Base-by-base conservation (phyloP, 2,888 invertebrate genomes). In the Rugalucina vietnamica region DNA sequence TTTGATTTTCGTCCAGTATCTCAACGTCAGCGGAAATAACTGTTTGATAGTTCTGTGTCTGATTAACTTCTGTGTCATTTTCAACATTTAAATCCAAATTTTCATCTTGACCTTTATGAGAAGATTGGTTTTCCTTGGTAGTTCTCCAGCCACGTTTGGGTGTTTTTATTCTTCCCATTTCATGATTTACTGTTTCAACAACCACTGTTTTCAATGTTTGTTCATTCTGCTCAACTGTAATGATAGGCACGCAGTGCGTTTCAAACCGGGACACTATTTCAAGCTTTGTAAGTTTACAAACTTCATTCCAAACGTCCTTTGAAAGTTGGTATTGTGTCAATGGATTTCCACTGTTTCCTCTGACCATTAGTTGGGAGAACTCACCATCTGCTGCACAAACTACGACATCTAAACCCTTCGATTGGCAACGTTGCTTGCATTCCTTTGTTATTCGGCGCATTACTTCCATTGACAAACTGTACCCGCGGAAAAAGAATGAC, bases 401-500 rank as follows among this genome's bases (percentile, higher is more conserved):
- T 5, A 49, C 27, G 1, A 81, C 29, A 75, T 80, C 80, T 18
- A 81, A 18, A 8, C 72, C 76, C 18, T 76, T 57, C 2, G 50
- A 29, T 4, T 37, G 4, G 49, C 73, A 79, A 18, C 8, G 12
- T 18, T 57, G 21, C 34, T 74, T 75, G n/a, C 75, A 76, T 1
- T 79, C 39, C 21, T 76, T 76, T 18, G 43, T 79, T 0, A 83
- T 70, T 50, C 74, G 29, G 54, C 83, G 34, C 18, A 49, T 65
- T n/a, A 65, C 73, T 12, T 71, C 76, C 83, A 83, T 83, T 5
- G 32, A 36, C 18, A 83, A 37, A 79, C 83, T 83, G 29, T 79
- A 83, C 0, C 83, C 83, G 0, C 83, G 39, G 50, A 71, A 83
- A 36, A 79, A 83, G n/a, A 72, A 83, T 57, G 70, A n/a, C 1